These are phyloP conservation scores for Chelonoidis abingdonii DNA, from an alignment of 2,113 vertebrate species.

Conservation along the genomic window DNA sequence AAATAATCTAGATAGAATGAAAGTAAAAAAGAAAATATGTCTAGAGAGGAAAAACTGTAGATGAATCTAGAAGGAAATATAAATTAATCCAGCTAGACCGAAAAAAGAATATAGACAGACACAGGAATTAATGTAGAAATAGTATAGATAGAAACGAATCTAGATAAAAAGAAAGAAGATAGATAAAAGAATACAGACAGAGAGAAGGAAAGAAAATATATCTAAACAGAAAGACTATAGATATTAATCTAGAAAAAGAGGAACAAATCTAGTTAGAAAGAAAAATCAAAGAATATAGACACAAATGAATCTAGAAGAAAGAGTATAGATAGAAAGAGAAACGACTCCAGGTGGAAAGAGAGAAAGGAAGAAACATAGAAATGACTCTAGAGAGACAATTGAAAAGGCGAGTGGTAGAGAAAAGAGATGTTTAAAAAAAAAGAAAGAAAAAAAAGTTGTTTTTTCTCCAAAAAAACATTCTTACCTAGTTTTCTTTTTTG, in stretches of 20 bases:
- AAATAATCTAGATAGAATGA: not conserved
- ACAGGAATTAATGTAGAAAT: not conserved
- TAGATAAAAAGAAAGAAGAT: not conserved
- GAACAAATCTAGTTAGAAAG: not conserved
- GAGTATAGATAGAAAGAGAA: not conserved
- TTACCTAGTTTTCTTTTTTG: conserved; percentile 97
- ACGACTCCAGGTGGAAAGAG: conserved; percentile 43
- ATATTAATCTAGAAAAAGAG: not conserved
- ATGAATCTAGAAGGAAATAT: not conserved
- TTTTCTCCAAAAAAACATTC: conserved; percentile 90
- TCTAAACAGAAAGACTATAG: not conserved
- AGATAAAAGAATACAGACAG: not conserved
- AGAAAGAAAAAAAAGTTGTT: conserved; percentile 66
- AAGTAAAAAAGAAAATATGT: not conserved
- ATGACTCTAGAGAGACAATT: not conserved
- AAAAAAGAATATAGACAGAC: not conserved
- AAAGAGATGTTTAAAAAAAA: conserved; percentile 64
- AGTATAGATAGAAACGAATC: not conserved
- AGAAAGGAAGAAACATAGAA: conserved; percentile 38
- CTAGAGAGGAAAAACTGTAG: not conserved
- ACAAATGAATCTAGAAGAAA: not conserved
- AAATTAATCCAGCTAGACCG: not conserved
- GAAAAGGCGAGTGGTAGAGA: conserved; percentile 48
- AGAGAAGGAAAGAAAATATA: not conserved
- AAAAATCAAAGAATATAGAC: not conserved